A percentile compares a stretch with the other conserved stretches of the same genome.
Conservation (phyloP, 2,113 vertebrate species). For the Synchiropus splendidus region DNA sequence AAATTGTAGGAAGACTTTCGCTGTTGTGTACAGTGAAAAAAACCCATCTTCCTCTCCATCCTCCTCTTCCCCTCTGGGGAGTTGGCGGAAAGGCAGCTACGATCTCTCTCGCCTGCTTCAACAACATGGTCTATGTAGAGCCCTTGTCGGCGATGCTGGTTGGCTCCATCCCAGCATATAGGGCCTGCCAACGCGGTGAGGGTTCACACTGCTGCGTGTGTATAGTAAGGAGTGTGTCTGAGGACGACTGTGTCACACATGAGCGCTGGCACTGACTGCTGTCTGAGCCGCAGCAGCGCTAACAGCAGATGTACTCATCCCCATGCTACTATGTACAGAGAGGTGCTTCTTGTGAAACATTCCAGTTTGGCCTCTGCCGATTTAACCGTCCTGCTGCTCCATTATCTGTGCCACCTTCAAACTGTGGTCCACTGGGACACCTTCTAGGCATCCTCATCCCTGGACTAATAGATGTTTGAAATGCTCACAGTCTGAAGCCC, state of each 20-base stretch:
- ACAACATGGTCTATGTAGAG: slow-evolving; percentile 27
- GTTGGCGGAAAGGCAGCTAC: slow-evolving; percentile 5
- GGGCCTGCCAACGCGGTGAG: slow-evolving; percentile 43
- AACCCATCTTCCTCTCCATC: slow-evolving; percentile 46
- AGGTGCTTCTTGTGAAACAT: slow-evolving; percentile 69
- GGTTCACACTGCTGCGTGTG: slow-evolving; percentile 35
- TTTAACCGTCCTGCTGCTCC: too few relatives aligned
- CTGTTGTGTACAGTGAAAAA: too few relatives aligned
- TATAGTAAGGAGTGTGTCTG: slow-evolving; percentile 22
- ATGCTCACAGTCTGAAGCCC: too few relatives aligned
- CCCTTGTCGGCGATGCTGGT: slow-evolving; percentile 9
- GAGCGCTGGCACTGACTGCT: slow-evolving; percentile 18
- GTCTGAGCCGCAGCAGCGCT: slow-evolving; percentile 20
- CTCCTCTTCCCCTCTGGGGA: slow-evolving; percentile 26
- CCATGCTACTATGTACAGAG: slow-evolving; percentile 65
- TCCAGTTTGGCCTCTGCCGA: slow-evolving; percentile 73
- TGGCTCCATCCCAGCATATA: slow-evolving; percentile 58
- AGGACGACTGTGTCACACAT: slow-evolving; percentile 33
- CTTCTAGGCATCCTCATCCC: slow-evolving; percentile 26
- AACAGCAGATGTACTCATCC: slow-evolving; percentile 63
- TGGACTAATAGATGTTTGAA: slow-evolving; percentile 70
- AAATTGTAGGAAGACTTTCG: too few relatives aligned
- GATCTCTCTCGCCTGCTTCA: slow-evolving; percentile 21
- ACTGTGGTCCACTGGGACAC: slow-evolving; percentile 25
- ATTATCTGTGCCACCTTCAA: slow-evolving; percentile 11